Evolutionary conservation across 2,888 invertebrate species (phyloP).

Genomic region (Conchocele bisecta): DNA sequence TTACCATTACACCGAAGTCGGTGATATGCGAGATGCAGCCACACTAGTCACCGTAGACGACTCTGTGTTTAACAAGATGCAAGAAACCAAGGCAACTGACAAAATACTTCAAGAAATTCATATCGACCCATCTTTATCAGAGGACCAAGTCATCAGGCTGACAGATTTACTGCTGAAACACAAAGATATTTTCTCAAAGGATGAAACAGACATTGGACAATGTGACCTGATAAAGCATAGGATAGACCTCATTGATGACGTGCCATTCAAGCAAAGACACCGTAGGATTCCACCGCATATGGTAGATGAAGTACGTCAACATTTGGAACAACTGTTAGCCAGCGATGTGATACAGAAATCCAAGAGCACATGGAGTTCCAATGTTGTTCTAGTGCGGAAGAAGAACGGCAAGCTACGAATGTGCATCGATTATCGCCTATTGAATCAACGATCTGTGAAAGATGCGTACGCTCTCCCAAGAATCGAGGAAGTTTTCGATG

Average conservation of each 20-base stretch:
- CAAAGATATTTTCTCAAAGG: neutral
- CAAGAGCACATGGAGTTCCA: constrained; percentile 2
- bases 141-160: neutral
- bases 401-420: constrained; percentile 14
- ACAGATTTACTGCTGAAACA: neutral
- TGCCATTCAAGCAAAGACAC: constrained; percentile 20
- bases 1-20: constrained; percentile 2
- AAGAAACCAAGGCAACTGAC: neutral
- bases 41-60: constrained; percentile 5
- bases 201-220: constrained; percentile 19
- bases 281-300: constrained; percentile 17
- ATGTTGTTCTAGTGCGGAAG: constrained; percentile 10
- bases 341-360: constrained; percentile 9
- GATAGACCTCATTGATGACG: constrained; percentile 9
- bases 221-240: constrained; percentile 16
- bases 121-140: neutral
- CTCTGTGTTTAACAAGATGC: constrained; percentile 5
- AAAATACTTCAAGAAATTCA: constrained; percentile 8
- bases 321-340: constrained; percentile 14
- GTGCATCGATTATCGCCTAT: constrained; percentile 8
- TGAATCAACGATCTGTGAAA: constrained; percentile 7
- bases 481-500: constrained; percentile 8
- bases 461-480: constrained; percentile 1
- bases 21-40: constrained; percentile 8
- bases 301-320: constrained; percentile 17